phyloP scores from a whole-genome alignment of 64 coral and sea anemone genomes.

The Pachyseris speciosa region DNA sequence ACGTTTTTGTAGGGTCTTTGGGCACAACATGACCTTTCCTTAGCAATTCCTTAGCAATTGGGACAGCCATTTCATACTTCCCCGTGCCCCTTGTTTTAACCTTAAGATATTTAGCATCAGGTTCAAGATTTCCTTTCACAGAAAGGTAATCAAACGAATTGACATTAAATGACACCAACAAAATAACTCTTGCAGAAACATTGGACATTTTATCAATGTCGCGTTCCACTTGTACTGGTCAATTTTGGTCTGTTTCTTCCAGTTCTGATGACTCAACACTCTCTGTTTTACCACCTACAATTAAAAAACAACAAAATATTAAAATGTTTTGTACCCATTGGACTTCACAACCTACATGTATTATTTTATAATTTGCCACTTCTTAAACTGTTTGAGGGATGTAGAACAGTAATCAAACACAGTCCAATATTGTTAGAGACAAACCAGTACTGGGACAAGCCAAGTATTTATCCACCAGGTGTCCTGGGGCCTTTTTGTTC shows the following conservation, averaged over 20 bases:
- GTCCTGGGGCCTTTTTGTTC: background rate
- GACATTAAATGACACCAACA: slow-evolving; percentile 53
- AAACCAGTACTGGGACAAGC: slow-evolving; percentile 7
- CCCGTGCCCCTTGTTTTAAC: slow-evolving; percentile 59
- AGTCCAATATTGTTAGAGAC: slow-evolving; percentile 18
- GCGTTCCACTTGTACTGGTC: slow-evolving; percentile 26
- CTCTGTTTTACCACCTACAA: slow-evolving; percentile 39
- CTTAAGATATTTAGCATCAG: slow-evolving; percentile 58
- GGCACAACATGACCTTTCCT: slow-evolving; percentile 7
- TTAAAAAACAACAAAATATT: slow-evolving; percentile 8
- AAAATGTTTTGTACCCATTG: slow-evolving; percentile 29
- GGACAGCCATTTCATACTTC: slow-evolving; percentile 72
- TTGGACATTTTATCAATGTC: slow-evolving; percentile 42
- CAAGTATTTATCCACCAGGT: slow-evolving; percentile 6
- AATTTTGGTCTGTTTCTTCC: slow-evolving; percentile 17
- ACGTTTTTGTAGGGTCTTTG: slow-evolving; percentile 11
- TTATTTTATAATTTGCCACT: slow-evolving; percentile 33
- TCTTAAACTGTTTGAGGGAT: slow-evolving; percentile 18
- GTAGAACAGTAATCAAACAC: background rate
- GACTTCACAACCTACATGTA: slow-evolving; percentile 6
- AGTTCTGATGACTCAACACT: slow-evolving; percentile 25
- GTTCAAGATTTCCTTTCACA: slow-evolving; percentile 38
- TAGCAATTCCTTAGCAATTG: slow-evolving; percentile 62
- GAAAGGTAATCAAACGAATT: slow-evolving; percentile 49
- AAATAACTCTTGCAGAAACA: slow-evolving; percentile 53